Evolutionary conservation across 2,797 vertebrate genomes (phyloP).

Genomic region (Semaprochilodus insignis): DNA sequence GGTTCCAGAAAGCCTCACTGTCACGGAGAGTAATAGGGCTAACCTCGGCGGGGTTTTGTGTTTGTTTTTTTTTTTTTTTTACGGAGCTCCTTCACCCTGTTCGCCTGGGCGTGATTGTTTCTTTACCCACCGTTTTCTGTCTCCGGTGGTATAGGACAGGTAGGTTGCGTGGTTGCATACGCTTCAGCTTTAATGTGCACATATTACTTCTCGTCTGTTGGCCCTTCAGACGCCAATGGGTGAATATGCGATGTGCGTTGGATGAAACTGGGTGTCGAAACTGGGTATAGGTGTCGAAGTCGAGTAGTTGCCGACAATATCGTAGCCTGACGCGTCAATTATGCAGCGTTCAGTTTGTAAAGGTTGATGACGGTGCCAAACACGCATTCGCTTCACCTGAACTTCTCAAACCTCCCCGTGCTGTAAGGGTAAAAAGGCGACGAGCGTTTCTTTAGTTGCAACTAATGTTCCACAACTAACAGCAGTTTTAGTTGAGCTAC

Average conservation of each 20-base stretch:
- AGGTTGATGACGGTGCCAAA: not conserved
- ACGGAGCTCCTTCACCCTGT: conserved; percentile 59
- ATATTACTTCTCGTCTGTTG: not conserved
- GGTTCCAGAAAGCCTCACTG: conserved; percentile 36
- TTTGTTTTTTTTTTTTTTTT: not conserved
- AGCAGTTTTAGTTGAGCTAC: conserved; percentile 3
- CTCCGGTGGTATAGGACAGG: conserved; percentile 71
- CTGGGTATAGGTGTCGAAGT: not conserved
- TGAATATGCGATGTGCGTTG: not conserved
- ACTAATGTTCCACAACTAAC: conserved; percentile 10
- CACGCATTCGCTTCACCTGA: not conserved
- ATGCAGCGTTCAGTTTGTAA: not conserved
- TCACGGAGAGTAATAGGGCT: conserved; percentile 35
- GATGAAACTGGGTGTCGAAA: too few species aligned
- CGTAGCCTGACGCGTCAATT: not conserved
- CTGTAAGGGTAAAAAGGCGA: not conserved
- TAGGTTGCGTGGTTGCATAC: conserved; percentile 60
- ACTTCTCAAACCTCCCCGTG: not conserved
- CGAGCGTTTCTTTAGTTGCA: not conserved
- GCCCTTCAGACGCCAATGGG: not conserved
- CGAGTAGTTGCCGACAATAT: not conserved
- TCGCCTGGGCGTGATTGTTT: conserved; percentile 54
- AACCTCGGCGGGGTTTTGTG: not conserved
- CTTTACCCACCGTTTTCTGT: conserved; percentile 57
- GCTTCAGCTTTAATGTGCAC: not conserved